These are phyloP conservation scores for Furnarius figulus DNA, from an alignment of 2,113 vertebrate genomes.

Conservation along the genomic window DNA sequence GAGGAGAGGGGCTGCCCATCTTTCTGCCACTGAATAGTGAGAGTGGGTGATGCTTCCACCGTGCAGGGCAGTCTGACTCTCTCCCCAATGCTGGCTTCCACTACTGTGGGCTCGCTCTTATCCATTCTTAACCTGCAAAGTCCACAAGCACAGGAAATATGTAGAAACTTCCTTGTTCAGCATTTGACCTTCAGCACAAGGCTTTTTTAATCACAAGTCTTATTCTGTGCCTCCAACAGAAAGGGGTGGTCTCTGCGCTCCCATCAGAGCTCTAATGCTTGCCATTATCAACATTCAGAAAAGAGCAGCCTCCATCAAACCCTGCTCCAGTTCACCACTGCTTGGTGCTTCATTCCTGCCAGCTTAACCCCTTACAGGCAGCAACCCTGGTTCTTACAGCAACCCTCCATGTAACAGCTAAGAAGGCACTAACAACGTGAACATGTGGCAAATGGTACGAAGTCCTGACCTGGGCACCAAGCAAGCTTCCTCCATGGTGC, in stretches of 20 bases:
- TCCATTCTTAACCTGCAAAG: conserved; percentile 83
- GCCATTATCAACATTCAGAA: neutral
- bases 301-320: neutral
- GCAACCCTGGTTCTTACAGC: neutral
- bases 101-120: conserved; percentile 67
- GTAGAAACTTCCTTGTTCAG: neutral
- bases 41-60: conserved; percentile 70
- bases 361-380: neutral
- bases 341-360: neutral
- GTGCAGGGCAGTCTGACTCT: conserved; percentile 78
- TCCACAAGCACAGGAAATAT: neutral
- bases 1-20: conserved; percentile 80
- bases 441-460: neutral
- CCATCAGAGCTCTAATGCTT: neutral
- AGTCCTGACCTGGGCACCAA: neutral
- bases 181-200: neutral
- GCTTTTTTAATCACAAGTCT: neutral
- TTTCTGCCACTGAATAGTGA: conserved; percentile 85
- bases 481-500: neutral
- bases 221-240: neutral
- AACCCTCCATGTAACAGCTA: neutral
- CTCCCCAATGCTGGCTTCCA: conserved; percentile 82
- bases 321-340: neutral
- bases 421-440: neutral
- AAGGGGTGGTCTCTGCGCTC: neutral